These are phyloP conservation scores for Megalonaias nervosa DNA, from an alignment of 1,140 invertebrate species.

Conservation along the genomic window DNA sequence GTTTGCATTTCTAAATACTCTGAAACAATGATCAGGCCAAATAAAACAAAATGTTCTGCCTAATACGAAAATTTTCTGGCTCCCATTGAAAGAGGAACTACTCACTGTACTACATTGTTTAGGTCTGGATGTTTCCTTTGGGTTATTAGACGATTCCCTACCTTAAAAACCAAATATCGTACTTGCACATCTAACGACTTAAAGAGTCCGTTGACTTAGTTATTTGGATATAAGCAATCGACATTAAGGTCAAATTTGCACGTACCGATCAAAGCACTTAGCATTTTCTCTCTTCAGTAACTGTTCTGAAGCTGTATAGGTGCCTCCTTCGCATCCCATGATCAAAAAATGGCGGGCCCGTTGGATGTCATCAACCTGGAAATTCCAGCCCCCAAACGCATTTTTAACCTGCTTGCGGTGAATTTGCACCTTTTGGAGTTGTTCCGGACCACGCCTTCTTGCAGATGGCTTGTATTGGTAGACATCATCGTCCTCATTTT, in stretches of 20 bases:
- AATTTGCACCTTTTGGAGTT: too few relatives aligned
- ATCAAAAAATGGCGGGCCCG: constrained; percentile 68
- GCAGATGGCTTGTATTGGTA: too few relatives aligned
- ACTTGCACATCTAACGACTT: neutral
- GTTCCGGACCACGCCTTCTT: too few relatives aligned
- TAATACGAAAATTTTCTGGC: too few relatives aligned
- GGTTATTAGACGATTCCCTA: neutral
- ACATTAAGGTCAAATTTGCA: neutral
- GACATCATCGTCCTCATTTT: too few relatives aligned
- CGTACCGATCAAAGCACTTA: constrained; percentile 49
- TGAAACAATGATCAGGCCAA: neutral
- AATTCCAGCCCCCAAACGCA: constrained; percentile 67
- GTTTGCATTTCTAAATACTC: neutral
- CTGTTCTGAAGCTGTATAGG: constrained; percentile 52
- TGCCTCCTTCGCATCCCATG: constrained; percentile 60
- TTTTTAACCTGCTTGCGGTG: constrained; percentile 53
- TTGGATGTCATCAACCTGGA: constrained; percentile 60
- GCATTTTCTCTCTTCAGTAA: constrained; percentile 63
- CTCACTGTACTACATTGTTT: neutral
- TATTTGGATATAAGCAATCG: neutral
- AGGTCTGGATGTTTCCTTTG: too few relatives aligned
- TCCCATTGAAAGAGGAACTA: too few relatives aligned
- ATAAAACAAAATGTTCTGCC: too few relatives aligned
- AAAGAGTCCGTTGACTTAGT: neutral
- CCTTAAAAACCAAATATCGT: neutral